Evolutionary conservation across 2,888 invertebrate species (phyloP).

Genomic region (Glaucopsyche alexis): DNA sequence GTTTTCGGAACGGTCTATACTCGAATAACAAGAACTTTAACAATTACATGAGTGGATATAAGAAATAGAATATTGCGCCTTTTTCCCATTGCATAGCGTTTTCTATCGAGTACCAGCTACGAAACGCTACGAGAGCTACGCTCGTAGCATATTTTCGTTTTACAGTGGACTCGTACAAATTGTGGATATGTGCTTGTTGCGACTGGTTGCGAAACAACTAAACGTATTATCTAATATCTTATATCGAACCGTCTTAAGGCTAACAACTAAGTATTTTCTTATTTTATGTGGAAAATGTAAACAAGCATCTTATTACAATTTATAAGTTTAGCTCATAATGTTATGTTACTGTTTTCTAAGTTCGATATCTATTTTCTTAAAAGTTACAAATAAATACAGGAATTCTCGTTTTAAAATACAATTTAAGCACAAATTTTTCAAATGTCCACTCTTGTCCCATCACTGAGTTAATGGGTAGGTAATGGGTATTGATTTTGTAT

Average conservation of each 20-base stretch:
- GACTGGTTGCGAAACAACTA: constrained; percentile 6
- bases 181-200: background rate
- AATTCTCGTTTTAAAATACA: background rate
- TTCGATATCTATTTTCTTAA: no score
- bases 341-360: no score
- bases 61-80: background rate
- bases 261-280: background rate
- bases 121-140: background rate
- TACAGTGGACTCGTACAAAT: constrained; percentile 13
- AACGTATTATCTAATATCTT: background rate
- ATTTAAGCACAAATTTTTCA: background rate
- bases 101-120: background rate
- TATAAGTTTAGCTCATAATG: no score
- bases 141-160: background rate
- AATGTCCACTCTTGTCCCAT: background rate
- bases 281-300: background rate
- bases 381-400: background rate
- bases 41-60: background rate
- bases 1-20: constrained; percentile 5
- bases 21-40: constrained; percentile 1
- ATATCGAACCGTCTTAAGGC: background rate
- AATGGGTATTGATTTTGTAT: constrained; percentile 8
- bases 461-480: background rate
- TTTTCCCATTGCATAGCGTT: background rate
- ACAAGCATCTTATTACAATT: no score